Evolutionary conservation across 2,113 vertebrate genomes (phyloP).

Genomic region (Cephalopterus ornatus): DNA sequence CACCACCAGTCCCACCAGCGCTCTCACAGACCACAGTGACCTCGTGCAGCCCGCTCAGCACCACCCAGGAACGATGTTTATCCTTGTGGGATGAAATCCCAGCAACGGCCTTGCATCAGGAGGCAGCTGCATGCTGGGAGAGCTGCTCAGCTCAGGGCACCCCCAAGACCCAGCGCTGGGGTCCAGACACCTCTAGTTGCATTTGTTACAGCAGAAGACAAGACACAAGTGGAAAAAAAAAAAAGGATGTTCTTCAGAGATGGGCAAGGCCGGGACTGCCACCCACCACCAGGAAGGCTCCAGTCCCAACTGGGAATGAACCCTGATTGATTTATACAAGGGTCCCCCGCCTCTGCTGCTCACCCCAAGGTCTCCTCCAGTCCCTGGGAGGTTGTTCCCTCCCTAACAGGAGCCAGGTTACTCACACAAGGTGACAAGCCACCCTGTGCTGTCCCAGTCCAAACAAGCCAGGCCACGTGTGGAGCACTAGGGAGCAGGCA

Average conservation of each 20-base stretch:
- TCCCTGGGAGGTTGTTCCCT: background rate
- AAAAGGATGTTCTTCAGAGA: background rate
- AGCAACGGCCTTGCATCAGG: background rate
- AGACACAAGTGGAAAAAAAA: background rate
- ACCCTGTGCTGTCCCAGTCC: background rate
- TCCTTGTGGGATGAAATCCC: background rate
- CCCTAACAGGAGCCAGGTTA: background rate
- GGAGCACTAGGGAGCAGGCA: accelerated
- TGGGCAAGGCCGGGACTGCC: background rate
- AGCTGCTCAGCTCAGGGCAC: background rate
- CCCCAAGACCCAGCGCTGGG: background rate
- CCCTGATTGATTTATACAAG: background rate
- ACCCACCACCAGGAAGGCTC: background rate
- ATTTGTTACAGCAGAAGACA: background rate
- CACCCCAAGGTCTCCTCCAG: background rate
- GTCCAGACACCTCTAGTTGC: background rate
- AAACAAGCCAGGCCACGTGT: background rate
- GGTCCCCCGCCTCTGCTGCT: too few species aligned
- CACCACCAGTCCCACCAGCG: background rate
- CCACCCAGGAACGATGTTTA: background rate
- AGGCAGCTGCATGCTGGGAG: background rate
- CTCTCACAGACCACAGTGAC: background rate
- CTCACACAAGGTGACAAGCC: background rate
- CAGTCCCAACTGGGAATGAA: background rate
- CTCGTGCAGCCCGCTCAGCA: background rate